phyloP scores from a whole-genome alignment of 2,113 vertebrate genomes.

The Heteronetta atricapilla region DNA sequence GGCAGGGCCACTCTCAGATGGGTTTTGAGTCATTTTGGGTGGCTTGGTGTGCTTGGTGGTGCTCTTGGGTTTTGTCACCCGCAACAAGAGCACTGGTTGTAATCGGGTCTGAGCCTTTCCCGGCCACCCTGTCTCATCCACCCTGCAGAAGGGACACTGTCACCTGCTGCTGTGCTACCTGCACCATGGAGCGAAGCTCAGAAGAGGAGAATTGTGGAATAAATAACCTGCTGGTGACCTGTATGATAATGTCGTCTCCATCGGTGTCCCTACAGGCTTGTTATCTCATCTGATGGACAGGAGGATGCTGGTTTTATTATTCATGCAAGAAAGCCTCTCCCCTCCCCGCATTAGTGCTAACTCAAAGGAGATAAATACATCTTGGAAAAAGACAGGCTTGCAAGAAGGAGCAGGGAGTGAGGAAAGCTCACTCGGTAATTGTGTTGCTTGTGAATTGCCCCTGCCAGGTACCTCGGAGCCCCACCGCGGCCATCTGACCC shows the following conservation, averaged over 20 bases:
- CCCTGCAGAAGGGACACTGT: fast-evolving
- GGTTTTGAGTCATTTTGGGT: not conserved
- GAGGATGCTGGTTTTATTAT: conserved; percentile 47
- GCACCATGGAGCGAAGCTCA: not conserved
- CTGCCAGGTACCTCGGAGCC: not conserved
- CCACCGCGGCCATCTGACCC: not conserved
- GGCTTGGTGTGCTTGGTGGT: not conserved
- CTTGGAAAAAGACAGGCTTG: not conserved
- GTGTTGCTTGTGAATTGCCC: not conserved
- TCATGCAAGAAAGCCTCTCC: conserved; percentile 45
- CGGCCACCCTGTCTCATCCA: not conserved
- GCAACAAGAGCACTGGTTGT: fast-evolving
- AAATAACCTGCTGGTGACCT: conserved; percentile 53
- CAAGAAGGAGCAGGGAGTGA: not conserved
- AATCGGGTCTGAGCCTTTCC: not conserved
- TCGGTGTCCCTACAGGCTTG: conserved; percentile 35
- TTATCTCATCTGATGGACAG: conserved; percentile 57
- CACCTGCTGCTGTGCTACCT: not conserved
- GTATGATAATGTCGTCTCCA: conserved; percentile 47
- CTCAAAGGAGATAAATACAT: conserved; percentile 18
- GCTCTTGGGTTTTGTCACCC: not conserved
- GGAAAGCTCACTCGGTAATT: not conserved
- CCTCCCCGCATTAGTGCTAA: not conserved
- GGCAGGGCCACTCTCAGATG: not conserved
- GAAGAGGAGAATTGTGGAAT: not conserved